phyloP scores from a whole-genome alignment of 2,797 vertebrate species.

The Diplodus puntazzo region DNA sequence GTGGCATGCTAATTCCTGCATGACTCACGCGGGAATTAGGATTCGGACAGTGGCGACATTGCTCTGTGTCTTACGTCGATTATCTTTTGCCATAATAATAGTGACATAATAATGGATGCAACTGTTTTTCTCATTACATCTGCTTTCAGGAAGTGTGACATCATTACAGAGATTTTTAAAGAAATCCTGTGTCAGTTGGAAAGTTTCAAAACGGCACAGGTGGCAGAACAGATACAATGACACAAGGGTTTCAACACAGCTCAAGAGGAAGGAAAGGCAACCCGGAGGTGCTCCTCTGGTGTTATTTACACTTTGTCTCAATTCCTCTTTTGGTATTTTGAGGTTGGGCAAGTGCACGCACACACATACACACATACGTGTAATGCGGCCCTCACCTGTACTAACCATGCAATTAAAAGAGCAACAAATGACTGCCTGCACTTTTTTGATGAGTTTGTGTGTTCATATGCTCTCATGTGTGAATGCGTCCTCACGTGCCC shows the following conservation, averaged over 20 bases:
- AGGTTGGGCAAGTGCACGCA: conserved; percentile 2
- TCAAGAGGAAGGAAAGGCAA: conserved; percentile 62
- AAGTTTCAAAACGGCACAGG: conserved; percentile 68
- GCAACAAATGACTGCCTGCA: conserved; percentile 43
- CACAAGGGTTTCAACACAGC: conserved; percentile 45
- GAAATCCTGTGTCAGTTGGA: conserved; percentile 48
- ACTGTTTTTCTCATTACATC: neutral
- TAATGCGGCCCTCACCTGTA: conserved; percentile 38
- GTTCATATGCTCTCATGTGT: conserved; percentile 30
- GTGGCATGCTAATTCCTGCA: neutral
- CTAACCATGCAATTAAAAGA: conserved; percentile 51
- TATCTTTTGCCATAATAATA: neutral
- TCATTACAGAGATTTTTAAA: conserved; percentile 16
- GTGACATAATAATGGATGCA: neutral
- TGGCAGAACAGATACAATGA: conserved; percentile 56
- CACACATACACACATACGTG: neutral
- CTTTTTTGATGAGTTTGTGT: conserved; percentile 34
- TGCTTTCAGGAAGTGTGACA: conserved; percentile 24
- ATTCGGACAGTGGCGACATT: neutral
- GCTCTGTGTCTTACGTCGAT: conserved; percentile 3
- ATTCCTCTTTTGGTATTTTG: conserved; percentile 68
- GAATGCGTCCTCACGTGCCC: conserved; percentile 52
- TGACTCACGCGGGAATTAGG: neutral
- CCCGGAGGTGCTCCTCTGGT: conserved; percentile 41
- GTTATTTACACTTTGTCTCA: conserved; percentile 53